These are phyloP conservation scores for Drosophila nannoptera DNA, from an alignment of 1,140 invertebrate genomes.

Conservation along the genomic window DNA sequence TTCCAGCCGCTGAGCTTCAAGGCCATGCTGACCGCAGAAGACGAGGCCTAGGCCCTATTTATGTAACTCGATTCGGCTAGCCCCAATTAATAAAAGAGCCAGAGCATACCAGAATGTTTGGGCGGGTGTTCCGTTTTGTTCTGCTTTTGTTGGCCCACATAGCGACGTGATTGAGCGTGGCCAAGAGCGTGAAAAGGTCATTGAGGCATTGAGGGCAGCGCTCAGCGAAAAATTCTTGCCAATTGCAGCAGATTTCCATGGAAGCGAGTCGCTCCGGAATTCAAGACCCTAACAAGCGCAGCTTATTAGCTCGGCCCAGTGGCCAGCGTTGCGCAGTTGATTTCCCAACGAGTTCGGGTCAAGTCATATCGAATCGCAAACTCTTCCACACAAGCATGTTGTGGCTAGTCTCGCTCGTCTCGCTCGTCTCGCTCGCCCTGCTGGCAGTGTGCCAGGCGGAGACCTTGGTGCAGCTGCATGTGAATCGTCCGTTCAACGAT, in stretches of 20 bases:
- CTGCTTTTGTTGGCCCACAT: slow-evolving; percentile 48
- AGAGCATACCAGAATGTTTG: slow-evolving; percentile 44
- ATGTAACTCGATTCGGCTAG: slow-evolving; percentile 53
- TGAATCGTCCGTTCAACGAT: slow-evolving; percentile 76
- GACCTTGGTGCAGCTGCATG: slow-evolving; percentile 66
- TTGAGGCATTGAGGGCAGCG: slow-evolving; percentile 62
- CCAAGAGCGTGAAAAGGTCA: slow-evolving; percentile 54
- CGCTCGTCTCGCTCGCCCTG: slow-evolving; percentile 32
- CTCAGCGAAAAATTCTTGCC: slow-evolving; percentile 71
- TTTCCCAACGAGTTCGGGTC: slow-evolving; percentile 34
- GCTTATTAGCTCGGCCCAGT: slow-evolving; percentile 53
- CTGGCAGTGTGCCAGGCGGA: slow-evolving; percentile 46
- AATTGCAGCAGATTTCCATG: slow-evolving; percentile 54
- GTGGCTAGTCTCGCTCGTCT: slow-evolving; percentile 27
- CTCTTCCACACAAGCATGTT: slow-evolving; percentile 33
- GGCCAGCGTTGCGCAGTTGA: slow-evolving; percentile 50
- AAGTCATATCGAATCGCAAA: slow-evolving; percentile 18
- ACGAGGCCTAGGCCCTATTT: slow-evolving; percentile 46
- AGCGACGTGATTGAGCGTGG: slow-evolving; percentile 41
- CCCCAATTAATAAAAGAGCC: slow-evolving; percentile 61
- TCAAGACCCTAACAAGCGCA: slow-evolving; percentile 34
- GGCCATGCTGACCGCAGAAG: slow-evolving; percentile 85
- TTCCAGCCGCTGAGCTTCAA: slow-evolving; percentile 98
- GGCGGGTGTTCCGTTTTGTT: slow-evolving; percentile 29
- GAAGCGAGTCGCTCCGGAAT: slow-evolving; percentile 40